A percentile compares a stretch with the other conserved stretches of the same genome.
phyloP scores from a whole-genome alignment of 1,140 invertebrate species.

The Drosophila murphyi region DNA sequence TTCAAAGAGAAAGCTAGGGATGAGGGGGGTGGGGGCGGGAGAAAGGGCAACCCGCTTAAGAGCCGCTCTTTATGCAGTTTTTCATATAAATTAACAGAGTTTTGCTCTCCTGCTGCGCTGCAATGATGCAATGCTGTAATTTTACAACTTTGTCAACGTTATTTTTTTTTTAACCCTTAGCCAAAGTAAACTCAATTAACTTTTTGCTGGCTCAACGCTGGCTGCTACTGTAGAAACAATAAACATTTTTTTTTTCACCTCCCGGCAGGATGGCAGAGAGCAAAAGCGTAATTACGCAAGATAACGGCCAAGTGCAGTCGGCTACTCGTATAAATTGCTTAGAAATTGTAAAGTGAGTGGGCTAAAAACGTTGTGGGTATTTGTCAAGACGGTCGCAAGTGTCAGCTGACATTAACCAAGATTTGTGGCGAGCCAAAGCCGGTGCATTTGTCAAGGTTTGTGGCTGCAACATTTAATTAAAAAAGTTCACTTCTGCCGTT shows the following conservation, averaged over 20 bases:
- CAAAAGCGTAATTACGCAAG: slow-evolving; percentile 72
- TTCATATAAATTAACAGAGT: slow-evolving; percentile 72
- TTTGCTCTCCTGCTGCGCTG: slow-evolving; percentile 36
- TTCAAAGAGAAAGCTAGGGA: background rate
- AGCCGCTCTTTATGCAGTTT: slow-evolving; percentile 55
- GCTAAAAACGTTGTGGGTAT: slow-evolving; percentile 55
- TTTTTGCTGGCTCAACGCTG: slow-evolving; percentile 63
- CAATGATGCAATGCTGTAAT: slow-evolving; percentile 44
- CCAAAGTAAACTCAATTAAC: slow-evolving; percentile 81
- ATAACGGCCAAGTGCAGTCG: slow-evolving; percentile 78
- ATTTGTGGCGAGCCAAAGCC: slow-evolving; percentile 65
- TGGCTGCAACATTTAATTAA: slow-evolving; percentile 74
- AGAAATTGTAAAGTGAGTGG: slow-evolving; percentile 72
- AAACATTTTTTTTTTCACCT: slow-evolving; percentile 75
- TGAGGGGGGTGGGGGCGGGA: too few species aligned
- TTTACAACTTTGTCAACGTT: slow-evolving; percentile 79
- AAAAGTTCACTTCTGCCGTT: slow-evolving; percentile 61
- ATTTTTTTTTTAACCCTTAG: slow-evolving; percentile 54
- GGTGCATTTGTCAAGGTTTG: slow-evolving; percentile 65
- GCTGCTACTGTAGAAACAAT: slow-evolving; percentile 57
- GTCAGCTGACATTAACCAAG: slow-evolving; percentile 77
- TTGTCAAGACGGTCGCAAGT: slow-evolving; percentile 69
- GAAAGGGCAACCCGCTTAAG: slow-evolving; percentile 16
- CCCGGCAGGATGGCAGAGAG: slow-evolving; percentile 29
- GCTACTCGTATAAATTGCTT: slow-evolving; percentile 73